A percentile compares a stretch with the other conserved stretches of the same genome.
phyloP scores from a whole-genome alignment of 1,140 invertebrate genomes.

The Teleopsis dalmanni region DNA sequence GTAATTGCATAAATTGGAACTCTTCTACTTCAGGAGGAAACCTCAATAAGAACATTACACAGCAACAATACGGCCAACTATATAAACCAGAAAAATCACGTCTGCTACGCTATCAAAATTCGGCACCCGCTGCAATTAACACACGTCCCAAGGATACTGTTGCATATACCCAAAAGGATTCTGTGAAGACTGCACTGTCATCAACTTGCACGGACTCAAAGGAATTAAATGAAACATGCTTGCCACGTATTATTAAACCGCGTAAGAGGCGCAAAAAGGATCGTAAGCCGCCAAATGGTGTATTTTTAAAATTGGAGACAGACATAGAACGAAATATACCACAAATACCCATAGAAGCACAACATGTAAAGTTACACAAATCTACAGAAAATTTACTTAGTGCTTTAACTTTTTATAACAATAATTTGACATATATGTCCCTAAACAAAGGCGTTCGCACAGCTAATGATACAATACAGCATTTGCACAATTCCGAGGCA shows the following conservation, averaged over 20 bases:
- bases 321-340: conserved; percentile 3
- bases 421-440: too few relatives aligned
- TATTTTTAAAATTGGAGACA: conserved; percentile 31
- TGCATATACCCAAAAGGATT: background rate
- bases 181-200: background rate
- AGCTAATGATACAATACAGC: too few relatives aligned
- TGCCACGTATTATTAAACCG: conserved; percentile 81
- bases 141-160: conserved; percentile 20
- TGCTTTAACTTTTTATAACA: too few relatives aligned
- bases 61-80: background rate
- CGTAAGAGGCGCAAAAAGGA: conserved; percentile 84
- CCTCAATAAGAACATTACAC: too few relatives aligned
- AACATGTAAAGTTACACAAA: background rate
- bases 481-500: too few relatives aligned
- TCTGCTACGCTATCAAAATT: conserved; percentile 31
- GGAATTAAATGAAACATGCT: conserved; percentile 55
- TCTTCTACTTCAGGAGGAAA: too few relatives aligned
- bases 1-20: too few relatives aligned
- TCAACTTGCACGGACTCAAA: background rate
- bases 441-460: too few relatives aligned
- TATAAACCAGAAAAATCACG: background rate
- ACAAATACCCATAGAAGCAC: background rate
- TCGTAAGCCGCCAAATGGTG: conserved; percentile 50
- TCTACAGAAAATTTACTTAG: background rate
- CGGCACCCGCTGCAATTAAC: conserved; percentile 22